Evolutionary conservation across 1,140 invertebrate genomes (phyloP), one percentile per base, ranked within the genome.

Genomic region (Zaprionus vittiger): DNA sequence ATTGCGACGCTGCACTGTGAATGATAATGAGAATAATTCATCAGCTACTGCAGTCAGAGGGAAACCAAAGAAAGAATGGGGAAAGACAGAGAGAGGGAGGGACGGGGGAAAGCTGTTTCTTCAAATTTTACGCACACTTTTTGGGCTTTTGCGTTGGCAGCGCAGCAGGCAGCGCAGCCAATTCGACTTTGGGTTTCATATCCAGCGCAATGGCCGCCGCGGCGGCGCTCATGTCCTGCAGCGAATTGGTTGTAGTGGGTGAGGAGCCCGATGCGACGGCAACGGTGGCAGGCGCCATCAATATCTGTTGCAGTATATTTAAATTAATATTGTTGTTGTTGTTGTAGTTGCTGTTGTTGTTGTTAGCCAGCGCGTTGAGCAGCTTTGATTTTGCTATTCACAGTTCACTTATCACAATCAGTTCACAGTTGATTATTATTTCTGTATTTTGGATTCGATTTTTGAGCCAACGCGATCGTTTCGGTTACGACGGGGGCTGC

Each of bases 1-100:
- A 63, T 92, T 92, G 15, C 91, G 91, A 20, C 91, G 81, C 47
- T 91, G 91, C 85, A 92, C 91, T 92, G 59, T 26, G 34, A 80
- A 24, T 22, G 28, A 67, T 17, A 63, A n/a, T 67, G 24, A 28
- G 12, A 37, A 31, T 60, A 14, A 57, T 24, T 22, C 47, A 52
- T 52, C 47, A 22, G 11, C 22, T 14, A 5, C 38, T n/a, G 1
- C 38, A 41, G 38, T 9, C 5, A 41, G 38, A 5, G 3, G 47
- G 1, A 12, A 24, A 5, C 11, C 2, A 24, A 4, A 24, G 9
- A 5, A n/a, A 49, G 20, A 9, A 11, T 2, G 7, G 11, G 11
- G 28, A 31, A 31, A 31, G 7, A 22, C 5, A 22, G 17, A 49
- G 9, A 20, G 47, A 14, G 5, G 4, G 47, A 5, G 47, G 9